Evolutionary conservation across 2,113 vertebrate genomes (phyloP).

Genomic region (Corynorhinus townsendii): DNA sequence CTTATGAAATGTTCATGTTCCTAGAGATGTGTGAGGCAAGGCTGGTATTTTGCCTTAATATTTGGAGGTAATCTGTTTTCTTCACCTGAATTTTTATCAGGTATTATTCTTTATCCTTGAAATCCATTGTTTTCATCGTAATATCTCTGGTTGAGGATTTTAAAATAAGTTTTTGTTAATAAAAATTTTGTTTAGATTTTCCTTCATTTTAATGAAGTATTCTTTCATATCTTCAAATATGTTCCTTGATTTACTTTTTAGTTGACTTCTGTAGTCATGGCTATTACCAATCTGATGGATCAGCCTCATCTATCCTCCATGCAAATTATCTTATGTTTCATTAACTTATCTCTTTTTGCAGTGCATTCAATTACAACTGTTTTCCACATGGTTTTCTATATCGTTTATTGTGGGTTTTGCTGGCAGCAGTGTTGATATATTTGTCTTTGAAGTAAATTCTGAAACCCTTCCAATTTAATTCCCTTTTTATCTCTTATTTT

Average conservation of each 20-base stretch:
- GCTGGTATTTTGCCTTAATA: neutral
- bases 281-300: neutral
- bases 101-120: neutral
- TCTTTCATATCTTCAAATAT: neutral
- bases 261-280: neutral
- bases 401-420: neutral
- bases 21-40: neutral
- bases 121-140: neutral
- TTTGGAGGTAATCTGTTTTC: neutral
- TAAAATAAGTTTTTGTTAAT: neutral
- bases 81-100: neutral
- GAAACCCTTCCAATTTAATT: neutral
- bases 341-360: neutral
- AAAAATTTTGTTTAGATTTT: neutral
- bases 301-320: neutral
- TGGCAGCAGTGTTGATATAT: neutral
- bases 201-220: neutral
- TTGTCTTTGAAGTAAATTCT: neutral
- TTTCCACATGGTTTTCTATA: neutral
- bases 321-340: neutral
- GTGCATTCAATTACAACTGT: neutral
- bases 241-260: neutral
- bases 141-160: neutral
- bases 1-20: neutral
- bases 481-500: neutral